Percentiles rank a stretch among this genome's conserved stretches.
phyloP scores from a whole-genome alignment of 2,113 vertebrate species.

The Archilochus colubris region DNA sequence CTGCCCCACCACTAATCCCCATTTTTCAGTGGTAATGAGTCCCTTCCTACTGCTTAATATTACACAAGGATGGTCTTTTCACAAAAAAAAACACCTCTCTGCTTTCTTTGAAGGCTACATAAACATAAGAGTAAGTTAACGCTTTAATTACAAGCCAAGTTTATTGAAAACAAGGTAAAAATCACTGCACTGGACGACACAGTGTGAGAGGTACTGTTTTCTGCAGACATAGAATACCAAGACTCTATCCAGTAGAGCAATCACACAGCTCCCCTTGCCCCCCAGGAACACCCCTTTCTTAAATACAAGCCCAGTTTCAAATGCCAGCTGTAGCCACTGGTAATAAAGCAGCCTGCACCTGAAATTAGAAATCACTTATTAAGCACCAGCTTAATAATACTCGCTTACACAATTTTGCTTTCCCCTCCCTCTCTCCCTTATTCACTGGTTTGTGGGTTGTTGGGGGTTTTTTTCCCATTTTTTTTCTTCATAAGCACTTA shows the following conservation, averaged over 20 bases:
- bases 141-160: conserved; percentile 17
- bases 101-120: background rate
- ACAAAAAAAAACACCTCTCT: background rate
- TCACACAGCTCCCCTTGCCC: conserved; percentile 19
- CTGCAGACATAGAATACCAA: background rate
- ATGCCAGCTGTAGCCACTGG: conserved; percentile 6
- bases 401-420: conserved; percentile 25
- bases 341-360: conserved; percentile 33
- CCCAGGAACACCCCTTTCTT: conserved; percentile 12
- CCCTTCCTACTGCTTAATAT: background rate
- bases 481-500: conserved; percentile 23
- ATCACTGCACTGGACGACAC: conserved; percentile 50
- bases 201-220: background rate
- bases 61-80: background rate
- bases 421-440: background rate
- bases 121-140: background rate
- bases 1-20: background rate
- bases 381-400: conserved; percentile 76
- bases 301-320: conserved; percentile 41
- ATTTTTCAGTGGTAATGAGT: background rate
- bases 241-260: conserved; percentile 67
- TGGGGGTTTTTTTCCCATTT: background rate
- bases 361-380: conserved; percentile 71
- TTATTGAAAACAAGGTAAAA: conserved; percentile 67
- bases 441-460: background rate